Evolutionary conservation across 2,888 invertebrate genomes (phyloP), one percentile per base, ranked within the genome.

Genomic region (Drosophila paramelanica): DNA sequence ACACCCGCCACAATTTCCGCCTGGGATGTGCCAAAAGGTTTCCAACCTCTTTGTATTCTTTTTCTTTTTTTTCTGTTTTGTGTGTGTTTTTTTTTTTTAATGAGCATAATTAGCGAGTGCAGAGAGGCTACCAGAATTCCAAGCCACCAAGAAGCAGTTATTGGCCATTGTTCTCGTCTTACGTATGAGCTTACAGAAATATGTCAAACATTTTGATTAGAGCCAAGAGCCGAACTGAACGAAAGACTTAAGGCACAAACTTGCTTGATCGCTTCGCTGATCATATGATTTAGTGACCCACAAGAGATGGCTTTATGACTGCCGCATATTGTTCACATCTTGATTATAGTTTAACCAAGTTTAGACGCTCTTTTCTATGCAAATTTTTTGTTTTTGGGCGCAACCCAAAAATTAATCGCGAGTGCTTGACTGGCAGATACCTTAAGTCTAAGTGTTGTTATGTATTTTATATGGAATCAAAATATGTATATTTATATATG

Each of bases 21-120:
- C 90, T 89, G 89, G 84, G 84, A 84, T 89, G 89, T 89, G 88
- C 61, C 70, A 85, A 73, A 67, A 51, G 64, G 71, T 73, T 73
- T 66, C 69, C 70, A 65, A 49, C 62, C 76, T 72, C 76, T 89
- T 23, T 23, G 23, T 23, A 23, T 17, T 17, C 17, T 17, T 17
- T 17, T 17, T 17, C 17, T 17, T 1, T 17, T 17, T 17, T 17
- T 17, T 17, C 17, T 17, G 23, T 23, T 23, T n/a, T n/a, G n/a
- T n/a, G n/a, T n/a, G n/a, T n/a, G n/a, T n/a, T n/a, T n/a, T n/a
- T 23, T 7, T 27, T 27, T 27, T 31, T 81, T 90, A 90, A 87
- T 87, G 89, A 89, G 73, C 73, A 79, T 88, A 90, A 87, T 90
- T 90, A 89, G 85, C 66, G 56, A 50, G 47, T 46, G 66, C 69